These are phyloP conservation scores for Notolabrus celidotus DNA, from an alignment of 2,797 vertebrate species.

Conservation along the genomic window DNA sequence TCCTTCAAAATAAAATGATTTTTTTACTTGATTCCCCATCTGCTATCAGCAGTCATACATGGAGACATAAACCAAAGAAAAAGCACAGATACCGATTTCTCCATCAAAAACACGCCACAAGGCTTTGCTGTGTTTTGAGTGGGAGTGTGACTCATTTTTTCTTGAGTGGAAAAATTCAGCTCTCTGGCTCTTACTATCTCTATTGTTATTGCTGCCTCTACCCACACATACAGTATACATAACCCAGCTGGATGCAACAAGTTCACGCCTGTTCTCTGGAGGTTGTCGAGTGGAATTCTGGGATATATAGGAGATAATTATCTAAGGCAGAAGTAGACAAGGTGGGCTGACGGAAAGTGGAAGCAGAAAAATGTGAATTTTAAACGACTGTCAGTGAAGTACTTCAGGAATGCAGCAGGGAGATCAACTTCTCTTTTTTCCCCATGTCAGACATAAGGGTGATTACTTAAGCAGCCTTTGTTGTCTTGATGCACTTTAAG, in stretches of 20 bases:
- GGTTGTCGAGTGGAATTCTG: conserved; percentile 67
- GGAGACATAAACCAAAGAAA: conserved; percentile 42
- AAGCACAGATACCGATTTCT: conserved; percentile 60
- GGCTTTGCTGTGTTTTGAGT: conserved; percentile 77
- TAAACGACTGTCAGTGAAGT: conserved; percentile 13
- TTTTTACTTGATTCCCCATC: background rate
- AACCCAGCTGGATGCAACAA: conserved; percentile 77
- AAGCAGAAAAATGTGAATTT: conserved; percentile 33
- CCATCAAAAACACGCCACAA: conserved; percentile 60
- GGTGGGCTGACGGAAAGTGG: conserved; percentile 42
- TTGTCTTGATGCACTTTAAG: conserved; percentile 3
- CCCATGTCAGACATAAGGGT: conserved; percentile 32
- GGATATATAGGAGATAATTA: conserved; percentile 68
- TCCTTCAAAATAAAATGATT: too few relatives aligned
- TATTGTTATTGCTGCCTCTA: conserved; percentile 77
- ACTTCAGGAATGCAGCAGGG: conserved; percentile 44
- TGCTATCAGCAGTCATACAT: conserved; percentile 7
- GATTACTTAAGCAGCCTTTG: conserved; percentile 41
- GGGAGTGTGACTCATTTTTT: conserved; percentile 82
- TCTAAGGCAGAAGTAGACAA: conserved; percentile 49
- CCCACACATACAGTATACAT: conserved; percentile 79
- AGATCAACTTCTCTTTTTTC: background rate
- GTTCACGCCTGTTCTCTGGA: conserved; percentile 71
- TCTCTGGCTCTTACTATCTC: conserved; percentile 79
- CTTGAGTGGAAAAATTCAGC: conserved; percentile 79